Conservation (phyloP, 2,797 vertebrate species). For the Sebastes steindachneri region DNA sequence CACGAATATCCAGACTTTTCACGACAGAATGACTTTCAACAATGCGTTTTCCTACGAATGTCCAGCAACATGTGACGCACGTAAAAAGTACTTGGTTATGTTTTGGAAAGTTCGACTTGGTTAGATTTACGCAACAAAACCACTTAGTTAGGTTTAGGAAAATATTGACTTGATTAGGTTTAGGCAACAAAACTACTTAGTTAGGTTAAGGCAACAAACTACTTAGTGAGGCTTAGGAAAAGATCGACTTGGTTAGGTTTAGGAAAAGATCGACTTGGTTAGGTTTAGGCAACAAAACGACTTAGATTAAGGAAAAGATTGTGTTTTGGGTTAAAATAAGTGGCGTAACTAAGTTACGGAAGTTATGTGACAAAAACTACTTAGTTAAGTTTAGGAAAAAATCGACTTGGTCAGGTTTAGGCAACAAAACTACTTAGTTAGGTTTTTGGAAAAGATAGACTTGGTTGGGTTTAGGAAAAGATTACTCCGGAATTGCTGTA, state of each 20-base stretch:
- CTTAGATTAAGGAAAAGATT: too few species aligned
- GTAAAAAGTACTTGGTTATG: background rate
- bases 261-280: too few species aligned
- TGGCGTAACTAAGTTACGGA: too few species aligned
- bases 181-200: rapidly evolving
- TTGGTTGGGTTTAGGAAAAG: background rate
- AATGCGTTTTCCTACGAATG: background rate
- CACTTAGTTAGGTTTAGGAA: too few species aligned
- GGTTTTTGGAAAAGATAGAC: too few species aligned
- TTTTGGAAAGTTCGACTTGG: background rate
- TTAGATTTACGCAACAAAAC: too few species aligned
- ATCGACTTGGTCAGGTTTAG: too few species aligned
- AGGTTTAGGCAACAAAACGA: too few species aligned
- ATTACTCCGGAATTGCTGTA: background rate
- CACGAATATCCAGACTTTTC: rapidly evolving
- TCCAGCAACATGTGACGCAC: background rate
- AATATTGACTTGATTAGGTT: too few species aligned
- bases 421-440: background rate
- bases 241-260: too few species aligned
- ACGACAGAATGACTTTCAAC: background rate
- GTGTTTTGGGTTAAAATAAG: too few species aligned
- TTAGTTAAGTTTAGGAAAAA: background rate
- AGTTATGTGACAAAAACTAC: background rate
- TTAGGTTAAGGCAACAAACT: too few species aligned
- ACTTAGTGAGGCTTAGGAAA: rapidly evolving